Evolutionary conservation across 53 echinoderm and acorn worm genomes (phyloP).

Genomic region (Luidia sarsii): DNA sequence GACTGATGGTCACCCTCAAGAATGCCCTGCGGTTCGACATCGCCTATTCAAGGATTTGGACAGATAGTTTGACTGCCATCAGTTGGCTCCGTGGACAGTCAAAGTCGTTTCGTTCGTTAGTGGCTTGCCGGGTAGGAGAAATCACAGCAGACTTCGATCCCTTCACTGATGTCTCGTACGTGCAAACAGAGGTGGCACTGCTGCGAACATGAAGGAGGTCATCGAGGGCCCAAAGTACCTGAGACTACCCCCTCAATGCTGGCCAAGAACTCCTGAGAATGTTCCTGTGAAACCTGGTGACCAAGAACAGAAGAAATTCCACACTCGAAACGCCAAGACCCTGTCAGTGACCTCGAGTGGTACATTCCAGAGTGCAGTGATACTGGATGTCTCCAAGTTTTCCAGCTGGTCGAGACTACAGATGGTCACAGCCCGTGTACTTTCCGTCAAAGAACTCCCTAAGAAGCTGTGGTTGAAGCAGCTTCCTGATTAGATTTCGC

Average conservation of each 20-base stretch:
- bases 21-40: constrained; percentile 58
- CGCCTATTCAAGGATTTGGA: constrained; percentile 71
- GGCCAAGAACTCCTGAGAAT: constrained; percentile 57
- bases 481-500: too few relatives aligned
- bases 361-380: too few relatives aligned
- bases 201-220: constrained; percentile 59
- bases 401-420: constrained; percentile 72
- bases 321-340: constrained; percentile 60
- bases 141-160: constrained; percentile 68
- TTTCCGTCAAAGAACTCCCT: too few relatives aligned
- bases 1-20: constrained; percentile 63
- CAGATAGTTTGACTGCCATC: constrained; percentile 56
- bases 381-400: constrained; percentile 57
- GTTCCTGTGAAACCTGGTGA: constrained; percentile 40
- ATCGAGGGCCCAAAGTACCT: constrained; percentile 56
- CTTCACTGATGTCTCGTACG: constrained; percentile 20
- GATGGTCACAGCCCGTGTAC: constrained; percentile 65
- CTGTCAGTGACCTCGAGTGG: too few relatives aligned
- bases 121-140: too few relatives aligned
- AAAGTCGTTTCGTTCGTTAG: too few relatives aligned
- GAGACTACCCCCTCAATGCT: constrained; percentile 17
- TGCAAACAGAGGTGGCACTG: constrained; percentile 69
- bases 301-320: constrained; percentile 59
- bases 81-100: constrained; percentile 67
- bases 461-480: too few relatives aligned